phyloP scores from a whole-genome alignment of 2,888 invertebrate genomes.

The Crocallis elinguaria region DNA sequence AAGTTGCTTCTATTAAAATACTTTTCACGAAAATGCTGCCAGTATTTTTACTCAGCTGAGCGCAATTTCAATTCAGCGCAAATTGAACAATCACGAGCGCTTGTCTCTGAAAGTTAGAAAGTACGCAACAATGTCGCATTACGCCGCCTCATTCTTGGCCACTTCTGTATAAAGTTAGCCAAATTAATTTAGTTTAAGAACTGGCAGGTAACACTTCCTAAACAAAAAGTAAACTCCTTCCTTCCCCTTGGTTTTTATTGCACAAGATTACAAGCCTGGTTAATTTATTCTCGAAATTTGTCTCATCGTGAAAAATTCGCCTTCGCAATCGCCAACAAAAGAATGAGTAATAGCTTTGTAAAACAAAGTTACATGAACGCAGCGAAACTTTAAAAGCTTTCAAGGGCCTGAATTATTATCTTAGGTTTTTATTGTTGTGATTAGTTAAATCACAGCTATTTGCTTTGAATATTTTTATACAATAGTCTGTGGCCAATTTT shows the following conservation, averaged over 20 bases:
- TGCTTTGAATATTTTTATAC: not conserved
- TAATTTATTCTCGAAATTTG: constrained; percentile 83
- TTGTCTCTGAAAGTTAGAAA: constrained; percentile 39
- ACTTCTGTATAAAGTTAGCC: constrained; percentile 39
- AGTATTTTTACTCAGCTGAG: constrained; percentile 30
- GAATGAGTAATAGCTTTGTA: constrained; percentile 79
- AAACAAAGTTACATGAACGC: constrained; percentile 79
- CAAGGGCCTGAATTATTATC: constrained; percentile 79
- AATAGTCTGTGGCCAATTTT: too few relatives aligned
- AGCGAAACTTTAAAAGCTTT: constrained; percentile 72
- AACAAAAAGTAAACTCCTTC: constrained; percentile 50
- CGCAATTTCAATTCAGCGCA: constrained; percentile 27
- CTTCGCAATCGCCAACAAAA: constrained; percentile 80
- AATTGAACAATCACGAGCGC: constrained; percentile 39
- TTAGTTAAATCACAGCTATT: constrained; percentile 9
- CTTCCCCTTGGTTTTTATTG: constrained; percentile 57
- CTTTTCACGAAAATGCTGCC: constrained; percentile 31
- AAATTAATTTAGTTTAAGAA: constrained; percentile 44
- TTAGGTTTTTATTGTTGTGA: constrained; percentile 49
- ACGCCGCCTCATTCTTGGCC: constrained; percentile 36
- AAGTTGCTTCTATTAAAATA: constrained; percentile 18
- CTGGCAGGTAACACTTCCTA: constrained; percentile 45
- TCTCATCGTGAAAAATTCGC: constrained; percentile 81
- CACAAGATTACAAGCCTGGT: constrained; percentile 77
- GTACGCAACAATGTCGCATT: constrained; percentile 35